phyloP scores from a whole-genome alignment of 2,113 vertebrate genomes.

The Loxodonta africana region DNA sequence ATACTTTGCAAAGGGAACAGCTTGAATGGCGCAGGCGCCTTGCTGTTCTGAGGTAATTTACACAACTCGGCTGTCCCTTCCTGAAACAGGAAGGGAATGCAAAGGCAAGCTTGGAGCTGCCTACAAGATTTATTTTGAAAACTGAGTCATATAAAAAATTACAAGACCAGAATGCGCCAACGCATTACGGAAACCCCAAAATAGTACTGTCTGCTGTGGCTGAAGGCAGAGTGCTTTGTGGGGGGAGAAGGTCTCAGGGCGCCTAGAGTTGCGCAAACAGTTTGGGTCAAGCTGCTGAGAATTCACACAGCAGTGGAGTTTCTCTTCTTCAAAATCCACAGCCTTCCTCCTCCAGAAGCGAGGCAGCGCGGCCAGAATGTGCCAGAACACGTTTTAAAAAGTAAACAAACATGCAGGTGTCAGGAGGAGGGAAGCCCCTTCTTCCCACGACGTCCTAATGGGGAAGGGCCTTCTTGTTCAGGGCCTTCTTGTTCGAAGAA shows the following conservation, averaged over 20 bases:
- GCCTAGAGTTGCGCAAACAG: background rate
- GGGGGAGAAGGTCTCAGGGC: background rate
- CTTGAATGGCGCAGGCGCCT: too few species aligned
- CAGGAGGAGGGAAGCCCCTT: background rate
- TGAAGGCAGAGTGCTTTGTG: fast-evolving
- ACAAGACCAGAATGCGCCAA: background rate
- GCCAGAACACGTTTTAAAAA: background rate
- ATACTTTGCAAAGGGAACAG: background rate
- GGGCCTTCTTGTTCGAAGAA: background rate
- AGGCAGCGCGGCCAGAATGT: too few species aligned
- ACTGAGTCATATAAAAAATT: background rate
- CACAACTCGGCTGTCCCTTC: background rate
- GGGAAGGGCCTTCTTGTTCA: background rate
- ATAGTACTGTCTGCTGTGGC: background rate
- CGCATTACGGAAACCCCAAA: background rate
- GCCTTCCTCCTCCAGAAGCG: background rate
- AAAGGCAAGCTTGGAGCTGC: background rate
- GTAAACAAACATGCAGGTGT: background rate
- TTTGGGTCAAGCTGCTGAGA: background rate
- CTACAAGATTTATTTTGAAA: background rate
- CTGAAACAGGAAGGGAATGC: background rate
- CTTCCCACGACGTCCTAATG: background rate
- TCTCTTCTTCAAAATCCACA: background rate
- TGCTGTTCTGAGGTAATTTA: background rate
- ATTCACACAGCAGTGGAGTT: background rate